Conservation (phyloP, 2,888 invertebrate species). For the Apotomis betuletana region DNA sequence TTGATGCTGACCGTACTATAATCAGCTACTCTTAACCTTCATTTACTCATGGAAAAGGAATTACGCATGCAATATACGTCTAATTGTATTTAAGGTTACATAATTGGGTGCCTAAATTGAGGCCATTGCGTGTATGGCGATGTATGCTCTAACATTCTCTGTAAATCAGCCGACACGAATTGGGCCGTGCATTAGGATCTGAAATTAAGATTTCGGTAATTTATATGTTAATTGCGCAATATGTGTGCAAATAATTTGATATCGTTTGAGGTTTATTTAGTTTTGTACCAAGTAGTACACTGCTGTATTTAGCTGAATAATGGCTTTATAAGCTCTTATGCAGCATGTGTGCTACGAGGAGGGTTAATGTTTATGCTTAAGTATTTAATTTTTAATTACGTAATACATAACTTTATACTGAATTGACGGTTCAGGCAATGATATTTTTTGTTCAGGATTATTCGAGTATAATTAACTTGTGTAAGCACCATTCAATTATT, state of each 20-base stretch:
- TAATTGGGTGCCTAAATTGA: conserved; percentile 4
- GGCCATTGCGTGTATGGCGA: conserved; percentile 8
- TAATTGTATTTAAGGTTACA: not conserved
- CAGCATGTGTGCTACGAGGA: no score
- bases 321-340: no score
- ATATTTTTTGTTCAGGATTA: no score
- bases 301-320: no score
- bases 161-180: conserved; percentile 14
- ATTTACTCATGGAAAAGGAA: not conserved
- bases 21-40: not conserved
- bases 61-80: not conserved
- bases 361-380: no score
- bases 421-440: no score
- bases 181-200: not conserved
- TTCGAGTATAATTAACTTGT: no score
- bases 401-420: no score
- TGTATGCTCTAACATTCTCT: conserved; percentile 16
- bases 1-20: no score
- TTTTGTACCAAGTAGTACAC: no score
- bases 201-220: conserved; percentile 4
- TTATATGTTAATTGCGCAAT: conserved; percentile 6
- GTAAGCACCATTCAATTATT: no score
- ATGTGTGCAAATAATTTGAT: conserved; percentile 6
- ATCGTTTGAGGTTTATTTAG: not conserved
- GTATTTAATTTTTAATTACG: no score